Conservation (phyloP, 2,888 invertebrate genomes). For the Microplitis manilae region DNA sequence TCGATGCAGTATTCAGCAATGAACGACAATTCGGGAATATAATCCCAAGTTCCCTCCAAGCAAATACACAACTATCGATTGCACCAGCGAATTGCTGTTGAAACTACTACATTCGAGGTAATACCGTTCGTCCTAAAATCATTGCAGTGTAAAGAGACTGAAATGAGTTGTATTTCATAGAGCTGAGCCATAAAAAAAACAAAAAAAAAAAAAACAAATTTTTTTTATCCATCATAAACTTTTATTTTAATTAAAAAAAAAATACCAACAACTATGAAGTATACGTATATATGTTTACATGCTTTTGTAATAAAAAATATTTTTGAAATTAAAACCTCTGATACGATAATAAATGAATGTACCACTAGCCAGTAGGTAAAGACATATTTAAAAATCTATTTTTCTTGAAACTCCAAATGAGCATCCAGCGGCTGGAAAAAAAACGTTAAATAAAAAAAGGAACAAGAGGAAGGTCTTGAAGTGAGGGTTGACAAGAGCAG, state of each 20-base stretch:
- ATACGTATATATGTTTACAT: too few relatives aligned
- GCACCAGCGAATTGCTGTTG: constrained; percentile 13
- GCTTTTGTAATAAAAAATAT: not conserved
- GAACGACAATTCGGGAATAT: constrained; percentile 19
- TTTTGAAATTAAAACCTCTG: not conserved
- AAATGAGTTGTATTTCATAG: constrained; percentile 5
- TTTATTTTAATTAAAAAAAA: not conserved
- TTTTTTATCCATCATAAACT: constrained; percentile 15
- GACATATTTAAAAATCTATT: constrained; percentile 4
- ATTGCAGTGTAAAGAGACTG: constrained; percentile 16
- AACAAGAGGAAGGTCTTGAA: constrained; percentile 11
- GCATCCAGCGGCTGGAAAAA: not conserved
- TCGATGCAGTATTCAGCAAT: constrained; percentile 15
- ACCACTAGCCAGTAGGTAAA: not conserved
- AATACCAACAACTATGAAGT: not conserved
- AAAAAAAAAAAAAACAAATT: not conserved
- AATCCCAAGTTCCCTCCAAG: constrained; percentile 15
- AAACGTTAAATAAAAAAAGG: not conserved
- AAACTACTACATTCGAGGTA: constrained; percentile 6
- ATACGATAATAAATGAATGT: not conserved
- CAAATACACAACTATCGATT: constrained; percentile 24
- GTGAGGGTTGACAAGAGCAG: constrained; percentile 32
- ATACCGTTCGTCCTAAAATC: constrained; percentile 16
- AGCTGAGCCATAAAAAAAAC: constrained; percentile 1
- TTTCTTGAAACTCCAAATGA: constrained; percentile 7